These are phyloP conservation scores for Oreochromis niloticus DNA, from an alignment of 2,113 vertebrate species.

Conservation along the genomic window DNA sequence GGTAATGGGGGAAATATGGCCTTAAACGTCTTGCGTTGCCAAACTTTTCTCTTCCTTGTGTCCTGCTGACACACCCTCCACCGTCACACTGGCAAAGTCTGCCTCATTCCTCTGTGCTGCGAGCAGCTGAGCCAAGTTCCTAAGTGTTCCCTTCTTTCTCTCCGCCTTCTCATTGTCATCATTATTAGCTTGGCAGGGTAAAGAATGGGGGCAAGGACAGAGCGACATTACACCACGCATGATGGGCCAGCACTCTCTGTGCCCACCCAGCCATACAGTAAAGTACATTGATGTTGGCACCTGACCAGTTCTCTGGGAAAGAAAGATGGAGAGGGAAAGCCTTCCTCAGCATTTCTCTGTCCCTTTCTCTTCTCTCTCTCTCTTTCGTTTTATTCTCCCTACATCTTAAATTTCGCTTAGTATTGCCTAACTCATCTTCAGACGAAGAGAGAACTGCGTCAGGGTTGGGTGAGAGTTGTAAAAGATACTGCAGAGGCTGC, in stretches of 20 bases:
- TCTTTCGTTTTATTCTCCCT: constrained; percentile 2
- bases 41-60: background rate
- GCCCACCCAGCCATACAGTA: constrained; percentile 23
- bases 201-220: constrained; percentile 47
- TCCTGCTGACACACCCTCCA: background rate
- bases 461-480: background rate
- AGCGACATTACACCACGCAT: constrained; percentile 40
- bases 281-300: constrained; percentile 56
- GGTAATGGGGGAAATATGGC: background rate
- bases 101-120: background rate
- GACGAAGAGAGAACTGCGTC: background rate
- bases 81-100: background rate
- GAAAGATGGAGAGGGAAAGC: background rate
- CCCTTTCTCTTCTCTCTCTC: background rate
- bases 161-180: constrained; percentile 13
- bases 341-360: constrained; percentile 48
- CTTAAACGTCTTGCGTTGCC: background rate
- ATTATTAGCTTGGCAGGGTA: constrained; percentile 45
- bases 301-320: constrained; percentile 14
- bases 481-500: background rate
- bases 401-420: constrained; percentile 33
- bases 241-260: constrained; percentile 27
- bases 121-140: background rate
- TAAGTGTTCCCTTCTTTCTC: background rate
- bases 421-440: constrained; percentile 3